These are phyloP conservation scores for Xiphophorus hellerii DNA, from an alignment of 2,113 vertebrate genomes.

Conservation along the genomic window DNA sequence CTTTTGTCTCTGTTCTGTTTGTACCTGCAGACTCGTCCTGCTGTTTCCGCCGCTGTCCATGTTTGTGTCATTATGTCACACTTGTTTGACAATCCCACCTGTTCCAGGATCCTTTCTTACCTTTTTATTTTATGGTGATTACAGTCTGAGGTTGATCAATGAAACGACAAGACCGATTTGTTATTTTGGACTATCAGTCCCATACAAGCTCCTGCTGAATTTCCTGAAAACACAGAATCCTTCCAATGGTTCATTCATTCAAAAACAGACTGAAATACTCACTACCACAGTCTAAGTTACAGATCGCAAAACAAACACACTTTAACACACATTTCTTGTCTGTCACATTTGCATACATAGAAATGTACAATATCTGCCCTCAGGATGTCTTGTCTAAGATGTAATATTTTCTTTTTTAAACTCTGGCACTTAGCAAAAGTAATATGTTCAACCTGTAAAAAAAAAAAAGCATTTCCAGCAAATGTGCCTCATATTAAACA, in stretches of 20 bases:
- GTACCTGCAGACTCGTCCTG: background rate
- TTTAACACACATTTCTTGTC: background rate
- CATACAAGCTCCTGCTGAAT: background rate
- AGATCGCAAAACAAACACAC: background rate
- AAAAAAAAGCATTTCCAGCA: too few species aligned
- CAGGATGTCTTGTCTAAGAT: background rate
- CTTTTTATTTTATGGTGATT: background rate
- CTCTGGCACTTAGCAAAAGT: too few species aligned
- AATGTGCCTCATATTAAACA: background rate
- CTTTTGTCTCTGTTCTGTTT: background rate
- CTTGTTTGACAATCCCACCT: too few species aligned
- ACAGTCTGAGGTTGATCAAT: background rate
- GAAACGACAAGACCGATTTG: background rate
- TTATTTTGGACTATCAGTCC: background rate
- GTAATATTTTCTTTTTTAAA: background rate
- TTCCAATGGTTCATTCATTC: background rate
- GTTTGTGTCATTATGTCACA: background rate
- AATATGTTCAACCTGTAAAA: too few species aligned
- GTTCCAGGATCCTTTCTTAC: background rate
- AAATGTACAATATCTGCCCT: background rate
- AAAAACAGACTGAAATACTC: background rate
- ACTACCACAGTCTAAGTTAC: background rate
- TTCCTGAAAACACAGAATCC: background rate
- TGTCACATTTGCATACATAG: background rate
- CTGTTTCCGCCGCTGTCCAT: background rate